Conservation (phyloP, 1,140 invertebrate species). For the Neomicropteryx cornuta region DNA sequence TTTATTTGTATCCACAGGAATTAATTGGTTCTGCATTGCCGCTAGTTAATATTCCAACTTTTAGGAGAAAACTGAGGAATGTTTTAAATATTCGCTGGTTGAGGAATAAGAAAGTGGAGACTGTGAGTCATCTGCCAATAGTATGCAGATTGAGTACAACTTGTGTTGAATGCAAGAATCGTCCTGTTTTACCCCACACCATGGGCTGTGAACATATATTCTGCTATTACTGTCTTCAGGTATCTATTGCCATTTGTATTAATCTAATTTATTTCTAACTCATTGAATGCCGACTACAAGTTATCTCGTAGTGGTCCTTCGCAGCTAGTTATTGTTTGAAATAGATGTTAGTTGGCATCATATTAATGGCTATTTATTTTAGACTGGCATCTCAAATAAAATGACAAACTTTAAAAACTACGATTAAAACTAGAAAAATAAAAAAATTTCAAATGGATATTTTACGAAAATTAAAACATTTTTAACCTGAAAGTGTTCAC, state of each 20-base stretch:
- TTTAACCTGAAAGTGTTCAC: too few species aligned
- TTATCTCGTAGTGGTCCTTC: too few species aligned
- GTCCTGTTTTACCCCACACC: conserved; percentile 46
- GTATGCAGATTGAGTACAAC: conserved; percentile 32
- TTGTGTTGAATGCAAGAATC: conserved; percentile 43
- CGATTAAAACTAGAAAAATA: too few species aligned
- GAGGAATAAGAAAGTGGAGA: conserved; percentile 17
- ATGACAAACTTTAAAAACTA: too few species aligned
- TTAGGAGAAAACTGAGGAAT: conserved; percentile 32
- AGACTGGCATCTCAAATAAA: too few species aligned
- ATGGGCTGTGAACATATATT: conserved; percentile 53
- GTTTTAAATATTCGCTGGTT: conserved; percentile 32
- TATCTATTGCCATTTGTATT: conserved; percentile 17
- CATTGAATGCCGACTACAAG: neutral
- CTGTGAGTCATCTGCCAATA: conserved; percentile 7
- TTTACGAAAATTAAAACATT: too few species aligned
- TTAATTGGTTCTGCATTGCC: conserved; percentile 44
- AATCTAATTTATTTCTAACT: neutral
- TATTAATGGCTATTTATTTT: too few species aligned
- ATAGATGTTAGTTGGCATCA: too few species aligned
- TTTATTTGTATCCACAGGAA: conserved; percentile 35
- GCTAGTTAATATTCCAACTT: conserved; percentile 44
- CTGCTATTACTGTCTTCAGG: conserved; percentile 51
- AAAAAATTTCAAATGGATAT: too few species aligned
- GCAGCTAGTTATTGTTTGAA: too few species aligned